Evolutionary conservation across 2,888 invertebrate species (phyloP).

Genomic region (Drosophila pegasa): DNA sequence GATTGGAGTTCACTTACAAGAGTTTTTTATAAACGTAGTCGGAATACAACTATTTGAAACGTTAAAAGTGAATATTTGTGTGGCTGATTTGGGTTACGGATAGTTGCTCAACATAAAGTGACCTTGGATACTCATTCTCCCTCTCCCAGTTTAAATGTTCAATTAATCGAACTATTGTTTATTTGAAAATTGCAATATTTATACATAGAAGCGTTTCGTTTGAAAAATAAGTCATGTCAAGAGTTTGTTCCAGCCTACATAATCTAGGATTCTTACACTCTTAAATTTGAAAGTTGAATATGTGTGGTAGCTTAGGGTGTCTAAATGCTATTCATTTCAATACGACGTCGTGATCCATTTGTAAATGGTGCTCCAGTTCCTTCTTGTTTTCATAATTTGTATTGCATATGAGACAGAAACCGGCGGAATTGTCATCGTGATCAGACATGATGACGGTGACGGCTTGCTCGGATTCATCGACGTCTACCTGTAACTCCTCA

Average conservation of each 20-base stretch:
- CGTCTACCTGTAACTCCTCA: slow-evolving; percentile 69
- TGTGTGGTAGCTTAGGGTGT: not conserved
- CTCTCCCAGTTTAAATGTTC: not conserved
- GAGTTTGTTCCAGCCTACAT: slow-evolving; percentile 3
- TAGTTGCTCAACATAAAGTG: not conserved
- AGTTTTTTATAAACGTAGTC: slow-evolving; percentile 72
- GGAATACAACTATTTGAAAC: slow-evolving; percentile 74
- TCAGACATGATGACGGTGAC: slow-evolving; percentile 75
- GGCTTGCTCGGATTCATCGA: slow-evolving; percentile 73
- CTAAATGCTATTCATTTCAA: slow-evolving; percentile 55
- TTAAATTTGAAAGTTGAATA: not conserved
- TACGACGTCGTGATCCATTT: slow-evolving; percentile 79
- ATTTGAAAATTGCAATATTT: slow-evolving; percentile 19
- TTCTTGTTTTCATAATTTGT: slow-evolving; percentile 75
- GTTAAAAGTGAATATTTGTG: slow-evolving; percentile 46
- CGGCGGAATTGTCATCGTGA: slow-evolving; percentile 64
- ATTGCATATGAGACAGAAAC: slow-evolving; percentile 77
- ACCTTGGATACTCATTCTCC: not conserved
- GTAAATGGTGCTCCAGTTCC: slow-evolving; percentile 75
- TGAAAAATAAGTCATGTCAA: slow-evolving; percentile 5
- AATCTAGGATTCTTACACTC: slow-evolving; percentile 1
- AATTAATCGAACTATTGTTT: slow-evolving; percentile 25
- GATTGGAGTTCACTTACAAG: slow-evolving; percentile 64
- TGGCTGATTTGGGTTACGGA: slow-evolving; percentile 8
- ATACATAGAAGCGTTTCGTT: slow-evolving; percentile 5